Conservation (phyloP, 2,797 vertebrate species). For the Urophycis tenuis region DNA sequence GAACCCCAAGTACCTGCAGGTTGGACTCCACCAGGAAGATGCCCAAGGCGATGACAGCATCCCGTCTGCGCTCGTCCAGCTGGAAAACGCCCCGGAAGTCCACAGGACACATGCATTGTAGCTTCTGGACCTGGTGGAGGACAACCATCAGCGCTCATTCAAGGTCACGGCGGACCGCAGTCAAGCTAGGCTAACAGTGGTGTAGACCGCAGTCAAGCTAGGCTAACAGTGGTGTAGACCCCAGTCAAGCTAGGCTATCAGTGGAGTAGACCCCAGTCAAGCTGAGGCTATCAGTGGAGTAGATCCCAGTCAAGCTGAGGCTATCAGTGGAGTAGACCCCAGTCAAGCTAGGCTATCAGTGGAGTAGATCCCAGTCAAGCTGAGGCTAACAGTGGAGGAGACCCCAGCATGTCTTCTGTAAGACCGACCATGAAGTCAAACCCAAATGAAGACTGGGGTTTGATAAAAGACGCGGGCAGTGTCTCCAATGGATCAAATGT, state of each 20-base stretch:
- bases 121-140: constrained; percentile 82
- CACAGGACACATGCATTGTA: constrained; percentile 96
- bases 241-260: background rate
- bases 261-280: background rate
- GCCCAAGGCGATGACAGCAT: constrained; percentile 93
- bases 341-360: constrained; percentile 2
- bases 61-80: constrained; percentile 90
- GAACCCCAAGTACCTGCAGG: constrained; percentile 77
- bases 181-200: constrained; percentile 1
- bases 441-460: background rate
- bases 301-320: too few species aligned
- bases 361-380: background rate
- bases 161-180: background rate
- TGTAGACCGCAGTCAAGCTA: background rate
- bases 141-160: background rate
- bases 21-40: constrained; percentile 95
- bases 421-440: too few species aligned
- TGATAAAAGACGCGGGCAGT: background rate
- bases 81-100: constrained; percentile 93
- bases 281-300: too few species aligned
- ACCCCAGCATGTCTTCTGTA: too few species aligned
- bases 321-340: too few species aligned
- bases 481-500: background rate
- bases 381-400: too few species aligned
- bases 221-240: background rate